Base-by-base conservation (phyloP, 2,113 vertebrate species). In the Dolichotis patagonum region DNA sequence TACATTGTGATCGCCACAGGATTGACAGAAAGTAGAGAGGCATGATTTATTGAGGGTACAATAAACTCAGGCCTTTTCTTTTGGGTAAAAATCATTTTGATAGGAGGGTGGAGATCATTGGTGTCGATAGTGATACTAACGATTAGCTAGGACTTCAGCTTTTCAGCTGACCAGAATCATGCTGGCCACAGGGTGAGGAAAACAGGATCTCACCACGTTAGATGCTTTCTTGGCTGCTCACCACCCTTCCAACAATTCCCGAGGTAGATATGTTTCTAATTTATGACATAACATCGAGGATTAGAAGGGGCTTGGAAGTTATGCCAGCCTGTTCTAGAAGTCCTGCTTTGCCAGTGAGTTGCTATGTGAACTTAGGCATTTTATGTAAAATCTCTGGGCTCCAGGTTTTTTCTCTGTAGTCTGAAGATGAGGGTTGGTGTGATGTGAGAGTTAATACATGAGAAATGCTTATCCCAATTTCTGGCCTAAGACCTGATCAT, bases 81-180 rank as follows among this genome's bases (percentile, higher is more conserved):
- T 38, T n/a, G 32, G n/a, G n/a, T n/a, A 69, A 62, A 69, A n/a
- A 69, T 69, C 67, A 69, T 17, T 69, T 69, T n/a, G 35, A n/a
- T 69, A n/a, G n/a, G 35, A 38, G 35, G 26, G 35, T 69, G 35
- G 67, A 17, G 67, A 19, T 69, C 67, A 38, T 28, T 69, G 17
- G 32, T 69, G 65, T 69, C 16, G 14, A n/a, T 69, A n/a, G 17
- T 38, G 35, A 69, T 9, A 35, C 67, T n/a, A 20, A 7, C 20
- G 35, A 69, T 69, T 67, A 91, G 75, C 54, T 81, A 73, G 12
- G 67, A 88, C 90, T 71, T 73, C 32, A 43, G 62, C 56, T 26
- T 92, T 95, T 89, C 87, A 43, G 80, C 63, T 85, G 91, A 62
- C 2, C 7, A 95, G 38, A 9, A 67, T 94, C 49, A 86, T 22